Conservation (phyloP, 2,113 vertebrate genomes). For the Vireo altiloquus region DNA sequence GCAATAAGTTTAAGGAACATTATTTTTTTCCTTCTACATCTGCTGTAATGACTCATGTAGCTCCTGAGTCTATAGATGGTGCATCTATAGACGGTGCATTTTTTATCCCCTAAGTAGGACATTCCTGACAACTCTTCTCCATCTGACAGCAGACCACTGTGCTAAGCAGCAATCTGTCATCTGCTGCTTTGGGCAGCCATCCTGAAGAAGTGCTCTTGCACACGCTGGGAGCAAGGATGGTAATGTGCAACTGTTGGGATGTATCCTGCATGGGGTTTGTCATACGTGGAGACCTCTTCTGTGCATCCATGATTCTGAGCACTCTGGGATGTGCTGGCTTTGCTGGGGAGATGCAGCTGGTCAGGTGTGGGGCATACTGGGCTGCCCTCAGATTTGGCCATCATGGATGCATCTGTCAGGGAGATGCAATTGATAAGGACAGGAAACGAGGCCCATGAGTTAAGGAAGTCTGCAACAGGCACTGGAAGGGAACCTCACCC, state of each 20-base stretch:
- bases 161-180: background rate
- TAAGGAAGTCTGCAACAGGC: background rate
- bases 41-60: background rate
- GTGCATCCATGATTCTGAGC: rapidly evolving
- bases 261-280: rapidly evolving
- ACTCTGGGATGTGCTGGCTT: background rate
- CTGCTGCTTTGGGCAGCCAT: background rate
- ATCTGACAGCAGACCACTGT: background rate
- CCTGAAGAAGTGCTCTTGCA: background rate
- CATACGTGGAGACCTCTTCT: too few relatives aligned
- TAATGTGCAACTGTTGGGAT: background rate
- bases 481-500: background rate
- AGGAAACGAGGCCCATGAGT: rapidly evolving
- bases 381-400: background rate
- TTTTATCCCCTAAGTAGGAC: background rate
- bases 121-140: background rate
- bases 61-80: background rate
- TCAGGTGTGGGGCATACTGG: background rate
- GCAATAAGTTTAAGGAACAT: background rate
- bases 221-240: background rate
- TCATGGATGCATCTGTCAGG: background rate
- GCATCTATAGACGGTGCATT: background rate
- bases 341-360: background rate
- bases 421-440: background rate
- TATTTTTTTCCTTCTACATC: background rate